These are phyloP conservation scores for Indri indri DNA, from an alignment of 2,113 vertebrate genomes.

Conservation along the genomic window DNA sequence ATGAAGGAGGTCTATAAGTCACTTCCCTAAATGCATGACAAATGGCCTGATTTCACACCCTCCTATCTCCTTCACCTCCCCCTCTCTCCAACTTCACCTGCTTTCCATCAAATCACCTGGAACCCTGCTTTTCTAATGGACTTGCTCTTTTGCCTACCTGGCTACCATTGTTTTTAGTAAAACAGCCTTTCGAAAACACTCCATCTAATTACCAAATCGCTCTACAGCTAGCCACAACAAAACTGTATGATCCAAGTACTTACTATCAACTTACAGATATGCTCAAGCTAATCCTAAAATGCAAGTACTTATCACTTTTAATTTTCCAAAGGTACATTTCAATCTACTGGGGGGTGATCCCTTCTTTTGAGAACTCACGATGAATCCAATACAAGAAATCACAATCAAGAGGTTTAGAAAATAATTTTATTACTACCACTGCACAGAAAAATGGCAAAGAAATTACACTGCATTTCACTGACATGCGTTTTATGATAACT, in stretches of 20 bases:
- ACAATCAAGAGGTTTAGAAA: slow-evolving; percentile 14
- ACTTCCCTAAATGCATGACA: background rate
- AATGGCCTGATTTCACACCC: background rate
- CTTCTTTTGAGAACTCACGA: background rate
- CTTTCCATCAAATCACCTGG: background rate
- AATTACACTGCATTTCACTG: background rate
- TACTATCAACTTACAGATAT: background rate
- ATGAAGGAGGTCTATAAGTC: background rate
- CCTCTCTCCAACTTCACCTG: background rate
- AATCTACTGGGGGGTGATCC: background rate
- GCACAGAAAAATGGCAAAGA: background rate
- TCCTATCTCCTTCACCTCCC: background rate
- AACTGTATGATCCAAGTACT: background rate
- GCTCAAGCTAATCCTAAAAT: slow-evolving; percentile 46
- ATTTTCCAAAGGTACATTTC: slow-evolving; percentile 48
- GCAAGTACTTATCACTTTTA: background rate
- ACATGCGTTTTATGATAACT: background rate
- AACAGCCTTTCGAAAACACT: background rate
- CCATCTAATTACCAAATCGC: background rate
- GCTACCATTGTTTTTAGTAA: background rate
- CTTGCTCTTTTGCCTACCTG: background rate
- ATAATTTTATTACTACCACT: background rate
- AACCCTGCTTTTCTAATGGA: background rate
- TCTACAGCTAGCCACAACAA: background rate
- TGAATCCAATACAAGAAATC: slow-evolving; percentile 11